These are phyloP conservation scores for Drosophila picticornis DNA, from an alignment of 2,888 invertebrate genomes.

Conservation along the genomic window DNA sequence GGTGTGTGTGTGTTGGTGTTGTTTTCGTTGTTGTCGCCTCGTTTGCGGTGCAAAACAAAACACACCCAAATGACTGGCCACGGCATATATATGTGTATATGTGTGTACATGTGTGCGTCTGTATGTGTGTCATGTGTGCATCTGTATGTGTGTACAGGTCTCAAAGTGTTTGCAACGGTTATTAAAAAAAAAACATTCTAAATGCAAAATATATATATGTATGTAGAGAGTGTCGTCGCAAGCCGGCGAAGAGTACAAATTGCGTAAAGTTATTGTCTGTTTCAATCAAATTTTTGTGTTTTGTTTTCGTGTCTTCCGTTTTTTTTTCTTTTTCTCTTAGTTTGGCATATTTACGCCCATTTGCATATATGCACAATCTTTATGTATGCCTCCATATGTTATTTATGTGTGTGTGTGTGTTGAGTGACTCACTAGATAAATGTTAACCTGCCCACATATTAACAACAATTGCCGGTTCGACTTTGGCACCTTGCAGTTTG, in stretches of 20 bases:
- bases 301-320: background rate
- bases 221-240: conserved; percentile 9
- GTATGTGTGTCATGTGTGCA: background rate
- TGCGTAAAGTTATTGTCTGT: background rate
- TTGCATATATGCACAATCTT: conserved; percentile 33
- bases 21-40: conserved; percentile 41
- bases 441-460: conserved; percentile 45
- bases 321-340: conserved; percentile 4
- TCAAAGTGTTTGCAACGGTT: conserved; percentile 17
- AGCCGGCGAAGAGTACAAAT: conserved; percentile 46
- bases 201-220: conserved; percentile 5
- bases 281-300: background rate
- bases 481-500: conserved; percentile 59
- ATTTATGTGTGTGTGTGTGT: conserved; percentile 24
- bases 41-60: conserved; percentile 61
- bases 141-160: background rate
- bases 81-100: conserved; percentile 2
- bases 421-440: conserved; percentile 59
- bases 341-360: conserved; percentile 51
- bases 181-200: conserved; percentile 27
- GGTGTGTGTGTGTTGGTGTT: conserved; percentile 15
- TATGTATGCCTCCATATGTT: conserved; percentile 16
- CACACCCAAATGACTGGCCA: conserved; percentile 55
- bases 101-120: background rate
- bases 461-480: conserved; percentile 56